Evolutionary conservation across 2,113 vertebrate species (phyloP), one percentile per base, ranked within the genome.

Genomic region (Dromiciops gliroides): DNA sequence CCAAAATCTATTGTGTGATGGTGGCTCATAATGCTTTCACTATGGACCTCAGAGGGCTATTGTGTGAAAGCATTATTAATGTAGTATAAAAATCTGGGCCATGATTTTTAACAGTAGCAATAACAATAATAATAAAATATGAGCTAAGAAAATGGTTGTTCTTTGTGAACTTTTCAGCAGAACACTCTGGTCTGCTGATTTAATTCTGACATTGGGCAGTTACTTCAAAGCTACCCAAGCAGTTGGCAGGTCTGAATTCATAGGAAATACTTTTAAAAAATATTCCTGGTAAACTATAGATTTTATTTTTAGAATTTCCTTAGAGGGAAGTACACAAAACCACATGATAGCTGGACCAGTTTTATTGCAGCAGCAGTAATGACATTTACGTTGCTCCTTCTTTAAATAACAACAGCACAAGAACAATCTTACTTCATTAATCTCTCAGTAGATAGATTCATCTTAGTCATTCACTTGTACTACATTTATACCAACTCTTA

Each of bases 331-430:
- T 93, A 51, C 50, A 53, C 91, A 89, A 96, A 96, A 93, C 9
- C 26, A 90, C 92, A 24, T 48, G 91, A 88, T 92, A 94, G 8
- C 37, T 94, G 94, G 97, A 97, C 96, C 26, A 92, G 95, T 48
- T 91, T 50, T 94, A 96, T 97, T 91, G 94, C 91, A 44, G 96
- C 75, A 94, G 92, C 92, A 97, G 93, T 96, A 96, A 95, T 90
- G 89, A 94, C 97, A 97, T 97, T 98, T 96, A 97, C 50, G 48
- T 97, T 96, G 94, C 96, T 96, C 91, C 91, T 97, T 97, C 95
- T 97, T 98, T 98, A 98, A 98, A 95, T 97, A 96, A 97, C 89
- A 97, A 91, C 96, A 96, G 67, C 88, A 97, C 92, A 97, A 96
- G 94, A 97, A 60, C 25, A 96, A 96, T 97, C 92, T 95, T 53